These are phyloP conservation scores for Gouania willdenowi DNA, from an alignment of 2,797 vertebrate species.

Conservation along the genomic window DNA sequence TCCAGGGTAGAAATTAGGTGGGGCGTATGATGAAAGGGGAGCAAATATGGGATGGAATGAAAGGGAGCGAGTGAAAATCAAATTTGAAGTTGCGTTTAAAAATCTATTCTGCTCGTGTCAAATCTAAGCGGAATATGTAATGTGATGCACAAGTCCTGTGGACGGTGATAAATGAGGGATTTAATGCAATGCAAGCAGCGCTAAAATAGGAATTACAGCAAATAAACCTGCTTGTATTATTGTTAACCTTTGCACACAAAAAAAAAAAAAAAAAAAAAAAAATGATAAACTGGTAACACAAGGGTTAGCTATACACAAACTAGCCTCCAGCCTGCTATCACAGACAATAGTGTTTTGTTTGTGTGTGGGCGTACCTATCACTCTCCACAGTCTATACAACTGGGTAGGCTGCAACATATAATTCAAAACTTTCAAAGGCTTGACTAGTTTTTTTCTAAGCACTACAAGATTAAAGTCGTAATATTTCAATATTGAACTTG, in stretches of 20 bases:
- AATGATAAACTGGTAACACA: too few species aligned
- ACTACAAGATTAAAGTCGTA: too few species aligned
- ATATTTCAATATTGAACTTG: too few species aligned
- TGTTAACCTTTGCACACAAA: neutral
- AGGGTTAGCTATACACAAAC: neutral
- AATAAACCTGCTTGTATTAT: neutral
- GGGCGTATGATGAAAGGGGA: conserved; percentile 19
- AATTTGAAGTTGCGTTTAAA: conserved; percentile 11
- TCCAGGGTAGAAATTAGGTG: conserved; percentile 34
- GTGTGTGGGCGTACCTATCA: neutral
- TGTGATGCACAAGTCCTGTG: neutral
- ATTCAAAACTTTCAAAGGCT: conserved; percentile 9
- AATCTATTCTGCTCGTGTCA: conserved; percentile 14
- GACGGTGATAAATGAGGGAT: conserved; percentile 15
- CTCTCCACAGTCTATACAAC: neutral
- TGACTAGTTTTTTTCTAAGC: neutral
- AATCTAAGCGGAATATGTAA: neutral
- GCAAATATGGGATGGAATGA: conserved; percentile 32
- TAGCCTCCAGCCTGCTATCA: neutral
- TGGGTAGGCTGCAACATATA: conserved; percentile 1
- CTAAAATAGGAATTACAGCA: neutral
- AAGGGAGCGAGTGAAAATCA: conserved; percentile 19
- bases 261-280: too few species aligned
- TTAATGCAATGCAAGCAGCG: conserved; percentile 13
- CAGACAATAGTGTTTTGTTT: neutral